A percentile compares a stretch with the other conserved stretches of the same genome.
phyloP scores from a whole-genome alignment of 1,140 invertebrate species.

The Capitella teleta region DNA sequence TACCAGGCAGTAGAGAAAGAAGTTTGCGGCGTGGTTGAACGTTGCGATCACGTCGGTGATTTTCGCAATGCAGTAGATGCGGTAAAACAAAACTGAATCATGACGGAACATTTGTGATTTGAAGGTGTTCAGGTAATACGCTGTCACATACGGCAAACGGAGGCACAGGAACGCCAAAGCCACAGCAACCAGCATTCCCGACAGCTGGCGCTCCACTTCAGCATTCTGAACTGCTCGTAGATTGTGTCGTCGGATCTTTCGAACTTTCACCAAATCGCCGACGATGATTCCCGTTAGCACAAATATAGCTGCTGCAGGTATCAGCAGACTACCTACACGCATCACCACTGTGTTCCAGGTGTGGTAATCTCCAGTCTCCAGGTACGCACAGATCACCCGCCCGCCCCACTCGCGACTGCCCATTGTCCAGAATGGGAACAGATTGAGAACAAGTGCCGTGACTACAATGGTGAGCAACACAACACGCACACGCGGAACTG shows the following conservation, averaged over 20 bases:
- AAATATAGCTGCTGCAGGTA: not conserved
- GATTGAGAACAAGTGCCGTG: not conserved
- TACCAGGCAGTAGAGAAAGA: constrained; percentile 16
- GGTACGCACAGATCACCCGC: not conserved
- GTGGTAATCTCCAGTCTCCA: not conserved
- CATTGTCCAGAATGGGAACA: not conserved
- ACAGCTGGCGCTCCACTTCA: constrained; percentile 11
- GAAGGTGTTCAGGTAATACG: constrained; percentile 1
- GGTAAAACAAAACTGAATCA: not conserved
- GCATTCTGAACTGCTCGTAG: too few species aligned
- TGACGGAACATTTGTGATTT: not conserved
- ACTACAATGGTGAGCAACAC: not conserved
- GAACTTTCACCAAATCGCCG: not conserved
- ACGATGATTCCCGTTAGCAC: not conserved
- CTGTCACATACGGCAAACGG: constrained; percentile 12
- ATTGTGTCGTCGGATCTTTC: not conserved
- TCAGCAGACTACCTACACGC: not conserved
- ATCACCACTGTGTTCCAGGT: not conserved
- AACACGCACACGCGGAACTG: not conserved
- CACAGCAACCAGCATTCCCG: constrained; percentile 14
- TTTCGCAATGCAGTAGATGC: constrained; percentile 5
- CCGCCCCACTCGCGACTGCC: too few species aligned
- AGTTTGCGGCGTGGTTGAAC: constrained; percentile 16
- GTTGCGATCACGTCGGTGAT: constrained; percentile 12
- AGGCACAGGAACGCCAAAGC: constrained; percentile 14